These are phyloP conservation scores for Dendropsophus ebraccatus DNA, from an alignment of 2,113 vertebrate genomes.

Conservation along the genomic window DNA sequence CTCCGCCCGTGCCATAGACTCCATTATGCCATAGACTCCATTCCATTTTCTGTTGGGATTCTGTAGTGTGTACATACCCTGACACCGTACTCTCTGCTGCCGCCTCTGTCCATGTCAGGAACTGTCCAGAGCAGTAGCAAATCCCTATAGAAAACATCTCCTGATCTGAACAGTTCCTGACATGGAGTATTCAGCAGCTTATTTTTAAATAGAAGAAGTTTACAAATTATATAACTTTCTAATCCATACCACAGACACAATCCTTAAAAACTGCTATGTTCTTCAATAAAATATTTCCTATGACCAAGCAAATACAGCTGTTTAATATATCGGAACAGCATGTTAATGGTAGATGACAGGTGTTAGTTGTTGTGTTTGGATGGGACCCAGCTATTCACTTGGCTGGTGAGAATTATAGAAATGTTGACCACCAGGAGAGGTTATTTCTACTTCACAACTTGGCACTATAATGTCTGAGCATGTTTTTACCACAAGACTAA, in stretches of 20 bases:
- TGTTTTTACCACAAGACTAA: background rate
- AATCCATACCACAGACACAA: background rate
- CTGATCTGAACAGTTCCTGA: no score
- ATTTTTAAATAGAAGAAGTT: no score
- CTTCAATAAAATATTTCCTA: background rate
- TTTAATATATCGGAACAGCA: background rate
- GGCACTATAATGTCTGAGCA: background rate
- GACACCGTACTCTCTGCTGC: no score
- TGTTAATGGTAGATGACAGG: slow-evolving; percentile 6
- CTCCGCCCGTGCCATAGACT: no score
- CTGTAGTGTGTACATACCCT: no score
- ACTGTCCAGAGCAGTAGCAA: no score
- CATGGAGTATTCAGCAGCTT: no score
- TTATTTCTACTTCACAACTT: background rate
- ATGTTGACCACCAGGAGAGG: background rate
- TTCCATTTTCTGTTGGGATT: no score
- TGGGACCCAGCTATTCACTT: background rate
- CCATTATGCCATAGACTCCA: no score
- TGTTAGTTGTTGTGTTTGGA: background rate
- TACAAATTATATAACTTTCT: no score
- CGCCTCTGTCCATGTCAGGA: no score
- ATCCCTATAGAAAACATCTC: no score
- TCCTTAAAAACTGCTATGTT: background rate
- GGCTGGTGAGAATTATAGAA: background rate
- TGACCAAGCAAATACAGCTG: background rate